These are phyloP conservation scores for Gadopsis marmoratus DNA, from an alignment of 2,797 vertebrate genomes.

Conservation along the genomic window DNA sequence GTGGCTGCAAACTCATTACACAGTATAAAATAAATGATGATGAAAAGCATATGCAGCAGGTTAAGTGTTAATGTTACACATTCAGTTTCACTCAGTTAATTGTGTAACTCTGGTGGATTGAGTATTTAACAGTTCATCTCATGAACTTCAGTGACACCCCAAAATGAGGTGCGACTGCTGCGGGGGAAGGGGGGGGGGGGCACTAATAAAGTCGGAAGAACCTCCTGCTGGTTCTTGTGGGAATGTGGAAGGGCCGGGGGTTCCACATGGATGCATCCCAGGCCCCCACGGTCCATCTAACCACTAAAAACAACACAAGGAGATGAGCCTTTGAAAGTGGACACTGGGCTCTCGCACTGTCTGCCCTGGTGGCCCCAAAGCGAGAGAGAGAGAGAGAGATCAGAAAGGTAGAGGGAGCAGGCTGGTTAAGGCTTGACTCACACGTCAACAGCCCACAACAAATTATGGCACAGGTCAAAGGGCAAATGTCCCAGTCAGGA, in stretches of 20 bases:
- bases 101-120: neutral
- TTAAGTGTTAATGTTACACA: neutral
- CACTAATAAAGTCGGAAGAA: slow-evolving; percentile 18
- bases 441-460: slow-evolving; percentile 62
- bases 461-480: slow-evolving; percentile 70
- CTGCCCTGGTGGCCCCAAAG: slow-evolving; percentile 47
- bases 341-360: slow-evolving; percentile 60
- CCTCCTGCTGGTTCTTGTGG: slow-evolving; percentile 44
- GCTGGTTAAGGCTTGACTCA: slow-evolving; percentile 50
- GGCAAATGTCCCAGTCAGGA: slow-evolving; percentile 72
- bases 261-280: slow-evolving; percentile 61
- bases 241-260: slow-evolving; percentile 40
- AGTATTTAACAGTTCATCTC: slow-evolving; percentile 1
- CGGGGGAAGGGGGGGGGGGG: neutral
- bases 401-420: slow-evolving; percentile 45
- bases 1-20: too few relatives aligned
- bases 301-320: slow-evolving; percentile 67
- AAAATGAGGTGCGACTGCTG: neutral
- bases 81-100: neutral
- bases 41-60: too few relatives aligned
- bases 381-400: slow-evolving; percentile 21
- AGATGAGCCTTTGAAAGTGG: slow-evolving; percentile 77
- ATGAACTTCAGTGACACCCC: slow-evolving; percentile 1
- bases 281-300: slow-evolving; percentile 43
- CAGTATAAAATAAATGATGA: too few relatives aligned